phyloP scores from a whole-genome alignment of 2,797 vertebrate species.

The Spea hammondii region DNA sequence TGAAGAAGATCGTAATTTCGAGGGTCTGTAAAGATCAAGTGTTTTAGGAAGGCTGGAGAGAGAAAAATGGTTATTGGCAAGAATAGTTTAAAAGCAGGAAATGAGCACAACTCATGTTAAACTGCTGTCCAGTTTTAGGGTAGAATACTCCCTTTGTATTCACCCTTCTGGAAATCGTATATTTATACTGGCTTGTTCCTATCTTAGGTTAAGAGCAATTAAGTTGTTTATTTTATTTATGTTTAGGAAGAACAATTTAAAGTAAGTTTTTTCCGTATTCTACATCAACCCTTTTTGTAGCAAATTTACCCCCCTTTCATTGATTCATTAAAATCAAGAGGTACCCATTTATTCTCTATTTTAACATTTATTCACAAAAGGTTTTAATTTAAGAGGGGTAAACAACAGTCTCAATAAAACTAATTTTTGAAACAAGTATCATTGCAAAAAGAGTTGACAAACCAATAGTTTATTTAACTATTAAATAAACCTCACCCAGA shows the following conservation, averaged over 20 bases:
- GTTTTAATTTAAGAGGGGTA: no score
- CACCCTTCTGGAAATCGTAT: slow-evolving; percentile 9
- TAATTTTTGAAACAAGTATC: no score
- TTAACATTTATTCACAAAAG: no score
- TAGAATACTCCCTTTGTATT: slow-evolving; percentile 17
- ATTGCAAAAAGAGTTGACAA: no score
- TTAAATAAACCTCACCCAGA: no score
- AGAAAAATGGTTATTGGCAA: slow-evolving; percentile 35
- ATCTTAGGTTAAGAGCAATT: slow-evolving; percentile 12
- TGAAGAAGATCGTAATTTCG: slow-evolving; percentile 36
- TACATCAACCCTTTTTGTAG: neutral
- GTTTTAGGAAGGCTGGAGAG: slow-evolving; percentile 25
- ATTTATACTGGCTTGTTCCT: slow-evolving; percentile 31
- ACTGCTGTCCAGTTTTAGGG: slow-evolving; percentile 29
- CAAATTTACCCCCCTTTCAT: neutral
- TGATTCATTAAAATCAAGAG: no score
- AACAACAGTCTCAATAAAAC: no score
- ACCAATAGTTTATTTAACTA: no score
- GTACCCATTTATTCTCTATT: no score
- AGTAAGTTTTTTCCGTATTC: no score
- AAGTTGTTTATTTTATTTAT: slow-evolving; percentile 22
- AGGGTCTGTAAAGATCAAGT: slow-evolving; percentile 14
- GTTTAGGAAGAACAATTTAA: slow-evolving; percentile 25
- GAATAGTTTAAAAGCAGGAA: slow-evolving; percentile 28
- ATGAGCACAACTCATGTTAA: slow-evolving; percentile 38